Evolutionary conservation across 1,140 invertebrate genomes (phyloP).

Genomic region (Drosophila malerkotliana): DNA sequence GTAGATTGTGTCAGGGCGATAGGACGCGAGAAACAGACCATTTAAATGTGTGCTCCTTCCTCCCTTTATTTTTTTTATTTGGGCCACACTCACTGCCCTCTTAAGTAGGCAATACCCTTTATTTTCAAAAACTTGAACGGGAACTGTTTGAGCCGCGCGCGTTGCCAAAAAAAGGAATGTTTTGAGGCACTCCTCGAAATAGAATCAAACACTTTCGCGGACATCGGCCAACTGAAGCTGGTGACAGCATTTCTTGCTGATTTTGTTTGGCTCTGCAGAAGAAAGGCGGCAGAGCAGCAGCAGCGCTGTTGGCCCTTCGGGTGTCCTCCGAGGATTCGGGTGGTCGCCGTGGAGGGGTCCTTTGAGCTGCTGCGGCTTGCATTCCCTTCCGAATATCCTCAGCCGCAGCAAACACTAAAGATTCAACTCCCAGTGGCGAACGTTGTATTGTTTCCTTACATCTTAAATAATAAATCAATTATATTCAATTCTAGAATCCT

Average conservation of each 20-base stretch:
- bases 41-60: slow-evolving; percentile 47
- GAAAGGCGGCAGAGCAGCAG: slow-evolving; percentile 32
- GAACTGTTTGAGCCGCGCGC: slow-evolving; percentile 34
- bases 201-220: slow-evolving; percentile 55
- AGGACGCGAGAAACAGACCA: slow-evolving; percentile 54
- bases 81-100: slow-evolving; percentile 12
- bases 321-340: slow-evolving; percentile 18
- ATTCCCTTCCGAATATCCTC: neutral
- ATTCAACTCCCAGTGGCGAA: slow-evolving; percentile 19
- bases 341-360: slow-evolving; percentile 41
- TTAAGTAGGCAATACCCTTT: slow-evolving; percentile 43
- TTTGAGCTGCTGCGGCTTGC: slow-evolving; percentile 19
- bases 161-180: slow-evolving; percentile 1
- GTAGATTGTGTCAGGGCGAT: slow-evolving; percentile 72
- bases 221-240: slow-evolving; percentile 75
- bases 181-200: slow-evolving; percentile 7
- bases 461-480: neutral
- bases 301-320: slow-evolving; percentile 25
- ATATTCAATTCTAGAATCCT: neutral
- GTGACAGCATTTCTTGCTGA: slow-evolving; percentile 72
- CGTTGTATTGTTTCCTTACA: neutral
- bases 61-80: slow-evolving; percentile 14
- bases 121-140: slow-evolving; percentile 59
- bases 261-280: slow-evolving; percentile 64
- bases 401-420: neutral